Base-by-base conservation (phyloP, 2,797 vertebrate species). In the Caiman crocodilus region DNA sequence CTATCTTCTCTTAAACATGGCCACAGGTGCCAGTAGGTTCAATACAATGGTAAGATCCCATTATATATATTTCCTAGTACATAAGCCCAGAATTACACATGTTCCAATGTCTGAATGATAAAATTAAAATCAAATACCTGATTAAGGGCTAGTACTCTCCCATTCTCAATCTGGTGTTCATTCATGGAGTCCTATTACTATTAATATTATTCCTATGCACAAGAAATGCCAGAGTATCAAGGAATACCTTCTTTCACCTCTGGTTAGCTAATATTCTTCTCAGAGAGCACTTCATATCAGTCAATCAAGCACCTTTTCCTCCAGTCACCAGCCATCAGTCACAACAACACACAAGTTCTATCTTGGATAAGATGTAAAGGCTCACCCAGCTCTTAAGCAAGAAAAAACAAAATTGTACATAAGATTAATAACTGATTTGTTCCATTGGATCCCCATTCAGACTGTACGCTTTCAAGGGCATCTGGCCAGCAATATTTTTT, bases 61-160 rank as follows among this genome's bases (percentile, higher is more conserved):
- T 17, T 65, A 86, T 3, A 1, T 23, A 15, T n/a, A 77, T 89
- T 78, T 84, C 17, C 5, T 60, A 82, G 55, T 10, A 79, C n/a
- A 42, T 80, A 16, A 88, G 80, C 26, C 63, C 58, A 67, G 50
- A 7, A 20, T 73, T 28, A 57, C 17, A 79, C 0, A 0, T 63
- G 77, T 42, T 42, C 32, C 5, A 74, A 20, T 9, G 16, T 79
- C 50, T 79, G 84, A 14, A 21, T 76, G 3, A 94, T 35, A 64
- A 78, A 88, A 78, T 60, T 2, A 13, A 63, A 88, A 92, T 75
- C 23, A 85, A 30, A 50, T 78, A 89, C 23, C 76, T 87, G 30
- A 35, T 14, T 69, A 20, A 83, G 9, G 42, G 57, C 14, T 85
- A 21, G 30, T 18, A 59, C 35, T 35, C 9, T 92, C 55, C 32